Conservation (phyloP, 2,113 vertebrate genomes). For the Polypterus bichir region DNA sequence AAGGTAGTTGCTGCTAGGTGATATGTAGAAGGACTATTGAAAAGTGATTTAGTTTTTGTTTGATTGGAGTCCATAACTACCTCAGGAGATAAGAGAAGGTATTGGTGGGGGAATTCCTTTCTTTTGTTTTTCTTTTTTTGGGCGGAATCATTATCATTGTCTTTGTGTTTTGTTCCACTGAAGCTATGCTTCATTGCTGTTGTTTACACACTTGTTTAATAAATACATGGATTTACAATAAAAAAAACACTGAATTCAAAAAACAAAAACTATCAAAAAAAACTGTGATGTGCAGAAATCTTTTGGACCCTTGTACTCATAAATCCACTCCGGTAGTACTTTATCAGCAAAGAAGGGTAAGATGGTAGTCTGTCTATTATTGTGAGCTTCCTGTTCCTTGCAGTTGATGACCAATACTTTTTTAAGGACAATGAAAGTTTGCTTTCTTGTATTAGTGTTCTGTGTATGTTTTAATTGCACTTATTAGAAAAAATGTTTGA, state of each 20-base stretch:
- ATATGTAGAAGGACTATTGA: background rate
- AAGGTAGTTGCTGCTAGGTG: conserved; percentile 47
- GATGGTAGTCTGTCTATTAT: conserved; percentile 60
- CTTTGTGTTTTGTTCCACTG: conserved; percentile 19
- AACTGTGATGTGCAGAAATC: conserved; percentile 69
- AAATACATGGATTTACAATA: conserved; percentile 34
- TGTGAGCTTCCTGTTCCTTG: conserved; percentile 65
- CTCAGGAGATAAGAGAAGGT: conserved; percentile 59
- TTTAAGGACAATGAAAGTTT: conserved; percentile 85
- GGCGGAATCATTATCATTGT: conserved; percentile 14
- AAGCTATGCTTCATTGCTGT: conserved; percentile 57
- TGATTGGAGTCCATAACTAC: conserved; percentile 50
- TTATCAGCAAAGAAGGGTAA: conserved; percentile 55
- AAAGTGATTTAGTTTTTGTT: conserved; percentile 31
- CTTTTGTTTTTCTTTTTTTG: conserved; percentile 16
- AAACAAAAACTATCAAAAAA: conserved; percentile 37
- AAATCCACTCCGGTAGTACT: conserved; percentile 34
- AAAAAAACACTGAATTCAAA: conserved; percentile 33
- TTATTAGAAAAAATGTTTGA: conserved; percentile 61
- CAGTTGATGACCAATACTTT: conserved; percentile 80
- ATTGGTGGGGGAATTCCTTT: conserved; percentile 39
- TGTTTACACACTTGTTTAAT: conserved; percentile 59
- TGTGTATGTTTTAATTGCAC: conserved; percentile 79
- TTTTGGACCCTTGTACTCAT: conserved; percentile 55
- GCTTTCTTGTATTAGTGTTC: conserved; percentile 76